Percentiles rank a stretch among this genome's conserved stretches.
phyloP scores from a whole-genome alignment of 2,113 vertebrate species.

The Phaethon lepturus region DNA sequence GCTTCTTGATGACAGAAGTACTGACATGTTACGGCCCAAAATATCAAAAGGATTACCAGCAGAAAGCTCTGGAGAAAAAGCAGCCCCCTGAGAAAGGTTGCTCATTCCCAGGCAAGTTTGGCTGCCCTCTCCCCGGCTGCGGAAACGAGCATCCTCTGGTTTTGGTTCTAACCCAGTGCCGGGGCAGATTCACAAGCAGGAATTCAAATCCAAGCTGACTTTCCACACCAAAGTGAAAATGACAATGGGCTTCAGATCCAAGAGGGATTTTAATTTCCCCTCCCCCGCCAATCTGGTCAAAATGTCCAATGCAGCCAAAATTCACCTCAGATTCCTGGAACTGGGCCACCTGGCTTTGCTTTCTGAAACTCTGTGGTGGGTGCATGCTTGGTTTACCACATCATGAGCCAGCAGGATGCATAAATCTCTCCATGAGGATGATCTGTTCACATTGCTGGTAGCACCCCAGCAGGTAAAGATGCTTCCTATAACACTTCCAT shows the following conservation, averaged over 20 bases:
- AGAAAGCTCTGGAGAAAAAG: neutral
- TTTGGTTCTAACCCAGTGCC: neutral
- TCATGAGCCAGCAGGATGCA: neutral
- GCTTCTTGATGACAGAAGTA: neutral
- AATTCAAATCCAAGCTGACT: neutral
- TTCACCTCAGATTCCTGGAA: slow-evolving; percentile 6
- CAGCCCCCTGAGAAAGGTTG: neutral
- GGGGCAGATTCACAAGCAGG: neutral
- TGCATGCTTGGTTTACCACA: neutral
- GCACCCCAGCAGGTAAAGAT: neutral
- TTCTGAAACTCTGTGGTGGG: neutral
- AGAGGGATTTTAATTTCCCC: neutral
- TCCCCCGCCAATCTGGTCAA: neutral
- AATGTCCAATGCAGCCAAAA: neutral
- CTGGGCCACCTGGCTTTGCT: neutral
- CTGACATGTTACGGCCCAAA: neutral
- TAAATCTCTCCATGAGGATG: neutral
- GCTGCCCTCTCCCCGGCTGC: neutral
- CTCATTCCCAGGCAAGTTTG: neutral
- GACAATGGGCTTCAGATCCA: neutral
- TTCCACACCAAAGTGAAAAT: neutral
- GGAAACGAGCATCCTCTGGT: neutral
- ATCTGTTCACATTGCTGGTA: neutral
- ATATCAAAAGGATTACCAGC: neutral
- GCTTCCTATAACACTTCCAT: neutral